These are phyloP conservation scores for Dasypogon diadema DNA, from an alignment of 2,888 invertebrate genomes.

Conservation along the genomic window DNA sequence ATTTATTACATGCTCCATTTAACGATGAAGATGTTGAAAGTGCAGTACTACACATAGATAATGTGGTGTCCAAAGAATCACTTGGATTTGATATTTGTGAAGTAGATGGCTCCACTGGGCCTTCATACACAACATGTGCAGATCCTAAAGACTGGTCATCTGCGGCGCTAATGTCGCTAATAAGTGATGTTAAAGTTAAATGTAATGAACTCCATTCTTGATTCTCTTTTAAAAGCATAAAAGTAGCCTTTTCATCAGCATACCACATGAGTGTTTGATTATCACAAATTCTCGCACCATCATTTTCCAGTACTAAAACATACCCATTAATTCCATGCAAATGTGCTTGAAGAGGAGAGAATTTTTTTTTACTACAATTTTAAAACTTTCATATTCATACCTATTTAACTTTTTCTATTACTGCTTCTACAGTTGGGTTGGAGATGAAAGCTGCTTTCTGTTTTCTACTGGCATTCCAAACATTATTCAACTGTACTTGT, in stretches of 20 bases:
- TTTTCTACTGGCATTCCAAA: no score
- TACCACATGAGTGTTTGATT: conserved; percentile 1
- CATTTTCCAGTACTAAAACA: not conserved
- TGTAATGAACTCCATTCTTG: conserved; percentile 7
- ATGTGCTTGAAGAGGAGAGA: no score
- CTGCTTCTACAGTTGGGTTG: no score
- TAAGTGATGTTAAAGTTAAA: not conserved
- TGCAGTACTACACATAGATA: conserved; percentile 9
- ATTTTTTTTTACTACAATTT: no score
- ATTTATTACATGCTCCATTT: not conserved
- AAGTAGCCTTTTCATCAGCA: not conserved
- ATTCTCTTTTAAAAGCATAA: not conserved
- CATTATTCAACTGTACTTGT: no score
- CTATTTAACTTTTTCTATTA: no score
- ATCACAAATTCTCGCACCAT: conserved; percentile 12
- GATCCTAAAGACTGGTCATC: not conserved
- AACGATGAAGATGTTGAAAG: not conserved
- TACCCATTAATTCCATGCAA: not conserved
- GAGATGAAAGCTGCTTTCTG: no score
- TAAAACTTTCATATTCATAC: no score
- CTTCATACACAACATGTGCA: not conserved
- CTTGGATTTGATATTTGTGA: not conserved
- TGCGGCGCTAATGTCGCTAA: not conserved
- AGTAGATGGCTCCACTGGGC: not conserved
- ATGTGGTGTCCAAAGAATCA: not conserved